Base-by-base conservation (phyloP, 2,888 invertebrate genomes). In the Camponotus fellah region DNA sequence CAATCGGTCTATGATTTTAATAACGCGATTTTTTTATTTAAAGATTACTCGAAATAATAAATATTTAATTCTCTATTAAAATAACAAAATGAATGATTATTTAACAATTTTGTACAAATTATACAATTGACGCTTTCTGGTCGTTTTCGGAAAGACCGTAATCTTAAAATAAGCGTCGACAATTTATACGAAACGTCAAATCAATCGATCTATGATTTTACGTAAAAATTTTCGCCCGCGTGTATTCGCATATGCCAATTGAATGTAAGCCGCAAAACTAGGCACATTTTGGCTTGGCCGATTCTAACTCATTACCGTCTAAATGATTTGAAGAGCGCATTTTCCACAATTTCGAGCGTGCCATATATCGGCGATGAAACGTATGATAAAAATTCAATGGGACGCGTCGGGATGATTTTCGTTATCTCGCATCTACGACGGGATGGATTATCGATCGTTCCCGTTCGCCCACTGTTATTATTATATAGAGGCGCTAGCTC, bases 361-460 rank as follows among this genome's bases (percentile, higher is more conserved):
- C 43, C 21, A 60, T 43, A 58, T 53, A 8, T 71, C 56, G 68
- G n/a, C 79, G 12, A 9, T 12, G 60, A 53, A 53, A 66, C 64
- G 34, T 62, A 66, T 75, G 85, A 87, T 85, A 91, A 90, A 91
- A 87, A 88, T 90, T 89, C 86, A 83, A 86, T 80, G 84, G 84
- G 83, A 82, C 72, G 40, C 84, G 66, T 68, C 83, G 65, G 46
- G 46, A 80, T 77, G 87, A 89, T 88, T 86, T 86, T 87, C 85
- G 87, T 89, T 91, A 88, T 89, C 88, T 85, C 58, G 82, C 81
- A 88, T 90, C 89, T 74, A 76, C 81, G 74, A 72, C 56, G 56
- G 81, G 85, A 89, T 89, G 83, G 86, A 86, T 86, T 91, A 91
- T 90, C 82, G 91, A 90, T 89, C 88, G 86, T 34, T 49, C 65